Evolutionary conservation across 92 coral and sea anemone species (phyloP).

Genomic region (Heteractis magnifica): DNA sequence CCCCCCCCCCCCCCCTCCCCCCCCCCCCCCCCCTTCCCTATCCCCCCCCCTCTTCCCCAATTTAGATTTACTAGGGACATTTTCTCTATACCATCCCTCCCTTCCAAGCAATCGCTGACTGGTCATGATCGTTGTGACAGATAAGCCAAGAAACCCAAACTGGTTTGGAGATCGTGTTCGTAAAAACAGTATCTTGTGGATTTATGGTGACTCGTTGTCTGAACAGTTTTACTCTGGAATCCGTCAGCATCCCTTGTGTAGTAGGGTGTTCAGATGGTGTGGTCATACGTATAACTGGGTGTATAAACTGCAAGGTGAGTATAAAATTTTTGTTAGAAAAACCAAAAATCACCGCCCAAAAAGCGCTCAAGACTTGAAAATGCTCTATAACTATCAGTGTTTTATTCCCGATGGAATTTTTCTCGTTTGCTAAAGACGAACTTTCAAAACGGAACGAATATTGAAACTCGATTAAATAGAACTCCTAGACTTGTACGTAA

Average conservation of each 20-base stretch:
- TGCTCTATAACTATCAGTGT: background rate
- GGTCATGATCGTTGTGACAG: constrained; percentile 18
- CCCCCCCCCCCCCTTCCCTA: no score
- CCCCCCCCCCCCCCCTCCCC: no score
- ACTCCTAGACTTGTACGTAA: no score
- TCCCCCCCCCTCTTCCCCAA: no score
- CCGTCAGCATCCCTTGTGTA: constrained; percentile 74
- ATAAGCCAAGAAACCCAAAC: constrained; percentile 50
- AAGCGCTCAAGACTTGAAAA: background rate
- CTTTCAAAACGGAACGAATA: no score
- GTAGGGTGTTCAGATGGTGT: constrained; percentile 75
- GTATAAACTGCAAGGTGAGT: constrained; percentile 70
- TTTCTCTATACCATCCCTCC: no score
- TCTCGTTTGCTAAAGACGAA: no score
- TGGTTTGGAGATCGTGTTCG: constrained; percentile 59
- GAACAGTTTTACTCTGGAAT: constrained; percentile 82
- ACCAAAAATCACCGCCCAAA: background rate
- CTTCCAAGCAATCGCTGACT: background rate
- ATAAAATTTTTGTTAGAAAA: no score
- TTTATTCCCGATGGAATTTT: no score
- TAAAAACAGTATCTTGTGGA: constrained; percentile 76
- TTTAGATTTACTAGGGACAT: no score
- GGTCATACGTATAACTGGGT: constrained; percentile 94
- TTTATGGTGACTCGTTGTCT: constrained; percentile 91
- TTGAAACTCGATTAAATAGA: no score